Evolutionary conservation across 2,797 vertebrate genomes (phyloP).

Genomic region (Sebastes goodei): DNA sequence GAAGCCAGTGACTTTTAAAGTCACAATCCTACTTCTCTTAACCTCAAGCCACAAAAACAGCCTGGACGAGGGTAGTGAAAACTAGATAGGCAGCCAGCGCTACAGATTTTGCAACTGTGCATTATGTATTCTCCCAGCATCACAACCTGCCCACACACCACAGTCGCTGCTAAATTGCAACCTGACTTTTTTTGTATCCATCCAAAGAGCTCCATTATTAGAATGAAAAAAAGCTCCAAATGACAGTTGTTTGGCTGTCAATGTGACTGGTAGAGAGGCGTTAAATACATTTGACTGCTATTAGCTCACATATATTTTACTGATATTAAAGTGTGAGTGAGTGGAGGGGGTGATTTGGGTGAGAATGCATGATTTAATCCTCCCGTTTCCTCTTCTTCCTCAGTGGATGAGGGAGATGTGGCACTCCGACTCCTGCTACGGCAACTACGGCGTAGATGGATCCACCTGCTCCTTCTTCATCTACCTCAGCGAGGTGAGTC

Average conservation of each 20-base stretch:
- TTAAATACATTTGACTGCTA: neutral
- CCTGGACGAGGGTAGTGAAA: neutral
- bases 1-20: neutral
- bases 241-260: neutral
- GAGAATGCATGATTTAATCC: neutral
- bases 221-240: neutral
- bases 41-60: neutral
- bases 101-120: neutral
- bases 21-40: neutral
- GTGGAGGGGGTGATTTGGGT: neutral
- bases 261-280: neutral
- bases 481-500: constrained; percentile 98
- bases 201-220: neutral
- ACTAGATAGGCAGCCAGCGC: neutral
- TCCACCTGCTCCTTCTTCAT: constrained; percentile 98
- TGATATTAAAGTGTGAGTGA: neutral
- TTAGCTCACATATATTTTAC: neutral
- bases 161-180: neutral
- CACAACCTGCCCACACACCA: neutral
- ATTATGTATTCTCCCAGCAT: neutral
- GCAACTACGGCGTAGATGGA: constrained; percentile 96
- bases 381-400: constrained; percentile 5
- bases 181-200: neutral
- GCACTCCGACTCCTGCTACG: constrained; percentile 94
- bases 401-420: constrained; percentile 99